Conservation (phyloP, 2,888 invertebrate species). For the Diaperis boleti region DNA sequence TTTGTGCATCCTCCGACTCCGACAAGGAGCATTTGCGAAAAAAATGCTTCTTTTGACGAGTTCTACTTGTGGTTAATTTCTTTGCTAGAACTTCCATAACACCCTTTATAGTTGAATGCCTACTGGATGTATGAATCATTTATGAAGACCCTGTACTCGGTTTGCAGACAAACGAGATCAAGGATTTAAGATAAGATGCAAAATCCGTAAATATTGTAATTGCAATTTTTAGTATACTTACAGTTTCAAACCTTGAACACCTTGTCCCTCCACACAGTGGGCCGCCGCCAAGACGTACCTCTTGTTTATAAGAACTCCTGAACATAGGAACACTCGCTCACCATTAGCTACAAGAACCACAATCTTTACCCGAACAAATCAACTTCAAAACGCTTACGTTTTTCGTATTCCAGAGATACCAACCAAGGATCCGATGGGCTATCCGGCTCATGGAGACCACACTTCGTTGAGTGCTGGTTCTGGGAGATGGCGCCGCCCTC, state of each 20-base stretch:
- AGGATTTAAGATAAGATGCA: too few relatives aligned
- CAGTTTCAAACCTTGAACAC: constrained; percentile 1
- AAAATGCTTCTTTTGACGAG: too few relatives aligned
- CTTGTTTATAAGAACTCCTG: constrained; percentile 17
- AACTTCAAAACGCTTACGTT: not conserved
- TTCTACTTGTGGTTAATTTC: too few relatives aligned
- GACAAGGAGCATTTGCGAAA: too few relatives aligned
- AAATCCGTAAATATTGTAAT: not conserved
- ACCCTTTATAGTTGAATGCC: too few relatives aligned
- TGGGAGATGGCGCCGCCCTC: constrained; percentile 10
- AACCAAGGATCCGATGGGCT: constrained; percentile 20
- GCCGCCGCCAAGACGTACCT: constrained; percentile 12
- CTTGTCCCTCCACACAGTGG: not conserved
- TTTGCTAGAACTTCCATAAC: too few relatives aligned
- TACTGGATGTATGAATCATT: too few relatives aligned
- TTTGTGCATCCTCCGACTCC: too few relatives aligned
- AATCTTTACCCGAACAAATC: not conserved
- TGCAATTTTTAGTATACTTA: not conserved
- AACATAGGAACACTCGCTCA: constrained; percentile 7
- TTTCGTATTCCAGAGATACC: constrained; percentile 14
- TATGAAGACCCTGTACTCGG: too few relatives aligned
- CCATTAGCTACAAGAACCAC: not conserved
- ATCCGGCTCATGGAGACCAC: constrained; percentile 16
- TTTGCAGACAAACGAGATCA: too few relatives aligned
- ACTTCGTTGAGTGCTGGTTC: constrained; percentile 5